These are phyloP conservation scores for Eidolon helvum DNA, from an alignment of 2,113 vertebrate genomes.

Conservation along the genomic window DNA sequence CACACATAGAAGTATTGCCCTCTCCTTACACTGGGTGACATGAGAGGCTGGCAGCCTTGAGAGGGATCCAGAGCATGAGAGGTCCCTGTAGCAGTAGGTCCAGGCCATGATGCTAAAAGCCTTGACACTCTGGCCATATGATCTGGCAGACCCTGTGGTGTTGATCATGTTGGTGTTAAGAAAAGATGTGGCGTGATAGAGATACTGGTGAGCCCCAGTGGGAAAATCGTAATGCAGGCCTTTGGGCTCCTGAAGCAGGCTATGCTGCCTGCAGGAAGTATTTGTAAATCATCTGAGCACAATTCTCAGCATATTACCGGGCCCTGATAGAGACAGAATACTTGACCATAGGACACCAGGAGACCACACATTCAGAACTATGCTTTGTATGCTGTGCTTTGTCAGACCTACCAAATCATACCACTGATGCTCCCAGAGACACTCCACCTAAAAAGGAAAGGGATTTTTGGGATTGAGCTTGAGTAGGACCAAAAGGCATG, in stretches of 20 bases:
- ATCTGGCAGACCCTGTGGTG: background rate
- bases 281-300: background rate
- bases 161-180: background rate
- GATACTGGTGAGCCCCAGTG: background rate
- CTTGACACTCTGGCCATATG: background rate
- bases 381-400: background rate
- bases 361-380: background rate
- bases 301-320: background rate
- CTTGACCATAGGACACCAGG: background rate
- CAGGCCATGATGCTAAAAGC: background rate
- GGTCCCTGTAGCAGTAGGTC: background rate
- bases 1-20: background rate
- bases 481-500: background rate
- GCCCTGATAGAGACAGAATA: background rate
- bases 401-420: background rate
- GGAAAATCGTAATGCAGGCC: background rate
- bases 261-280: background rate
- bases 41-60: background rate
- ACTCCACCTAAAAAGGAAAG: background rate
- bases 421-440: rapidly evolving
- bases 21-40: background rate
- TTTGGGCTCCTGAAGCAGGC: background rate
- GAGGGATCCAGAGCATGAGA: background rate
- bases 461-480: background rate
- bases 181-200: background rate